Base-by-base conservation (phyloP, 2,797 vertebrate genomes). In the Alexandromys oeconomus region DNA sequence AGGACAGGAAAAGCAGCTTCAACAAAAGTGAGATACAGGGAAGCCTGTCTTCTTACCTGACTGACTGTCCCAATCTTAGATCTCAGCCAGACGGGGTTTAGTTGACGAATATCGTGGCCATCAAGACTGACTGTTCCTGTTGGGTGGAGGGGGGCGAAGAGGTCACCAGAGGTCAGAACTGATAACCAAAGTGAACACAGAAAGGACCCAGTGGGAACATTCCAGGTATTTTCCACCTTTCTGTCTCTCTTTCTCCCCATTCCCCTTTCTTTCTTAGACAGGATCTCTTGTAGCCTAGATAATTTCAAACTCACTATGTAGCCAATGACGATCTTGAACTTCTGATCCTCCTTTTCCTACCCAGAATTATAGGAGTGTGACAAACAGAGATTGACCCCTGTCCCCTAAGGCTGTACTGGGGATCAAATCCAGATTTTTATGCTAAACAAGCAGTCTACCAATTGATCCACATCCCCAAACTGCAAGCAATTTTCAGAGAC, bases 21-120 rank as follows among this genome's bases (percentile, higher is more conserved):
- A 37, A 92, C 43, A 27, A 78, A 57, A 34, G 4, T 8, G 0
- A 85, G 65, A 31, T 21, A 59, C 43, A 89, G 0, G 2, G 46
- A 63, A 2, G 3, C 59, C 25, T 7, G 34, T n/a, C 13, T 65
- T 95, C 93, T 97, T 98, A 99, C 99, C 99, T 99, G 99, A 98
- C 99, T 99, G 96, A 99, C 99, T 29, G 99, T 99, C 97, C 99
- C 99, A 86, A 99, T 99, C 97, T 99, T 99, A 97, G 98, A 98
- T 95, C 99, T 99, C 96, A 99, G 98, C 99, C 99, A 99, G 93
- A 98, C 98, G 9, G 99, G 99, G 98, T 99, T 99, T 65, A 99
- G 98, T 88, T 99, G 99, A 92, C 99, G 98, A 95, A 99, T 98
- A 95, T 99, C 99, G 91, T 98, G 98, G 54, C 99, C 99, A 96